Evolutionary conservation across 2,113 vertebrate species (phyloP).

Genomic region (Chaetura pelagica): DNA sequence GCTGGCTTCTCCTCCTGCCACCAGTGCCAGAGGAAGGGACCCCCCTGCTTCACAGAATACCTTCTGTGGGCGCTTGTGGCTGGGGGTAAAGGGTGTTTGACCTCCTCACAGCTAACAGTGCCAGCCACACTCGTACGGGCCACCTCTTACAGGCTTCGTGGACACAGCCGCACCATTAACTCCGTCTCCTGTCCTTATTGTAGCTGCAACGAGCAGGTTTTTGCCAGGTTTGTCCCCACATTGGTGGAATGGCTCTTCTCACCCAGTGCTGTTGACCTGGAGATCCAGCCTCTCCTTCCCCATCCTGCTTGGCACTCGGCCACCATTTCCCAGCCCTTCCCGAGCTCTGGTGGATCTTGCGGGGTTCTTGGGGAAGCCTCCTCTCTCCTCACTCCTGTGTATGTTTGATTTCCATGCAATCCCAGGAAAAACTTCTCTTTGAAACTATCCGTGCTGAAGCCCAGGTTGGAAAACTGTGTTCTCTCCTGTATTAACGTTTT

Average conservation of each 20-base stretch:
- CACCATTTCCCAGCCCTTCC: background rate
- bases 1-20: background rate
- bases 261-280: background rate
- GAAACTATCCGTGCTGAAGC: conserved; percentile 91
- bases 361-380: background rate
- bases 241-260: conserved; percentile 19
- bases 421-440: conserved; percentile 91
- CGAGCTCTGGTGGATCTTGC: background rate
- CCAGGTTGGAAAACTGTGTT: conserved; percentile 85
- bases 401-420: conserved; percentile 81
- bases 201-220: conserved; percentile 13
- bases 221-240: background rate
- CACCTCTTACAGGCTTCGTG: background rate
- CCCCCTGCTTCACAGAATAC: background rate
- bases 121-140: background rate
- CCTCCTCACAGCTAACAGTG: conserved; percentile 11
- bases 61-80: background rate
- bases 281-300: background rate
- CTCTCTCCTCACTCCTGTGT: conserved; percentile 62
- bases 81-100: background rate
- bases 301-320: background rate
- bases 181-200: background rate
- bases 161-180: background rate
- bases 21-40: conserved; percentile 61
- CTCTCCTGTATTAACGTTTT: conserved; percentile 76